Base-by-base conservation (phyloP, 2,113 vertebrate species). In the Hyperoodon ampullatus region DNA sequence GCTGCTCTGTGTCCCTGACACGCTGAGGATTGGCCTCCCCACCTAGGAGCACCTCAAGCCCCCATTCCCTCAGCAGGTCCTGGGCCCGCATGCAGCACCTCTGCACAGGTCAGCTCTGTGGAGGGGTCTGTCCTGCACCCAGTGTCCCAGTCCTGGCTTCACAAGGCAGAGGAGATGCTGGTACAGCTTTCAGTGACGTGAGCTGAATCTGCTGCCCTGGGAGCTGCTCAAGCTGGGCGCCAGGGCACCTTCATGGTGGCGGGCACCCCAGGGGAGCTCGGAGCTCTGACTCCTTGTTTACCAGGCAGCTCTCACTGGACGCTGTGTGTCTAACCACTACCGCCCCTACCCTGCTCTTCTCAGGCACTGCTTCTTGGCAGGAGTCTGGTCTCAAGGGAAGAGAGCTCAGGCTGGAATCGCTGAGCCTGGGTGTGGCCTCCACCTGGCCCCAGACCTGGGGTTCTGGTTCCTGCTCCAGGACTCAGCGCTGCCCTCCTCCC, bases 221-320 rank as follows among this genome's bases (percentile, higher is more conserved):
- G 61, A 78, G 81, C 81, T 95, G 84, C 80, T 93, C 21, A 19
- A 24, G 16, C 4, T 11, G 21, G 39, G 78, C 68, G 65, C 68
- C 6, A 28, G 53, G 35, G 88, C 0, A 0, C 28, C 42, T 82
- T 47, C 3, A 1, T 33, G 19, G 85, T 7, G 15, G 5, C 5
- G 0, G 0, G 0, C 2, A 12, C 1, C 63, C 60, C 88, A 9
- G 24, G 66, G 83, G 72, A 93, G 12, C 6, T 30, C 74, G 74
- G 68, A 93, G 12, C 5, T 30, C 74, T 33, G 72, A 14, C n/a
- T 83, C 21, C 39, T 89, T 97, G 85, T 93, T 96, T 96, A 66
- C 63, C 8, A 4, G 8, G n/a, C 7, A 2, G 4, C 12, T 88
- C 39, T 96, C 66, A 55, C 55, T 61, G n/a, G 82, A 61, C 2